Base-by-base conservation (phyloP, 2,888 invertebrate genomes). In the Pediacus dermestoides region DNA sequence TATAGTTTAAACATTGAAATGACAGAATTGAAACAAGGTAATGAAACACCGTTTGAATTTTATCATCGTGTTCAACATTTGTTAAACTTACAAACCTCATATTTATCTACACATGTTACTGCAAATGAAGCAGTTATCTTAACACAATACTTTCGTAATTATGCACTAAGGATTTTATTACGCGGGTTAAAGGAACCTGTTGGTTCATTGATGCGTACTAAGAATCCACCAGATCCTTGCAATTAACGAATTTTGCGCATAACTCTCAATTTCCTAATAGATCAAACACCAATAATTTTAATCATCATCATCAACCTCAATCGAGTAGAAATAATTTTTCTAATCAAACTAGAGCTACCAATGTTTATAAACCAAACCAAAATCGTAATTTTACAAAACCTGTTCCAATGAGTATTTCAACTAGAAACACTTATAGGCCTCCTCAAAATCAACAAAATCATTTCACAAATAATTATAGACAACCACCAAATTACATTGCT, bases 11-110 rank as follows among this genome's bases (percentile, higher is more conserved):
- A 21, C 21, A 35, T 43, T 12, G 48, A 48, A 37, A 36, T 48
- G 9, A 35, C 37, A 8, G 39, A 39, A 30, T 11, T 47, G 14
- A 35, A 36, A 33, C 47, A 45, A 37, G 28, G 13, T 15, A 48
- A 48, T 33, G 41, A 42, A 39, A 34, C 39, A 1, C 26, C 35
- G 7, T 44, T 42, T 25, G 42, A 42, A 9, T 45, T 48, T 33
- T 44, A 14, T 18, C 27, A 44, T 34, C 32, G 27, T 30, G 39
- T 36, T 14, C 38, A 44, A 21, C 28, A 38, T 12, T n/a, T 44
- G 8, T 23, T 41, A 27, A 42, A 42, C 34, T 25, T 38, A 14
- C 30, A 40, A 22, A 16, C 25, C 14, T 13, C 36, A 8, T 37
- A 40, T 22, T 3, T 35, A 12, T 28, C 11, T 4, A 26, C 13